Base-by-base conservation (phyloP, 2,113 vertebrate species). In the Hirundichthys speculiger region DNA sequence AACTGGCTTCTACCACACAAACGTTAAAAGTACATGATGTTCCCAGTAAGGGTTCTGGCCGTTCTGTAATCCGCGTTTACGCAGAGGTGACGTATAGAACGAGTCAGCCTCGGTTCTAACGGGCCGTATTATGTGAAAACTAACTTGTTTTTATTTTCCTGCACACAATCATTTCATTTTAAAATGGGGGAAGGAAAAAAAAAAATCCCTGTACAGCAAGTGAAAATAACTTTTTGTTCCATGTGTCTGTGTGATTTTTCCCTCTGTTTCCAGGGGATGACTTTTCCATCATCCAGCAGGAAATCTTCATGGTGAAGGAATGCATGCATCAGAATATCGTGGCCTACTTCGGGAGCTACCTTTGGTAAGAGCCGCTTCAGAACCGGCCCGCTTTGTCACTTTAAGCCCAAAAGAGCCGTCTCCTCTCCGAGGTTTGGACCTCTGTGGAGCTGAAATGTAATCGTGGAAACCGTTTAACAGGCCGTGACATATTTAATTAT, bases 301-400 rank as follows among this genome's bases (percentile, higher is more conserved):
- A 99, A 93, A 99, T 99, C 66, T 98, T 96, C 83, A 99, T 99
- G 97, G 97, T 99, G 83, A 99, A 99, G 89, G 98, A 99, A 91
- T 99, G 98, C 92, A 98, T 95, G 77, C 96, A 99, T 64, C 94
- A 94, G 83, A 99, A 99, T 79, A 99, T 99, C 2, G 97, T 99
- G 66, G 96, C 98, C 68, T 99, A 99, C 90, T 98, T 96, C 79
- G 98, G 96, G 81, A 99, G 98, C 93, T 99, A 99, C 92, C 96
- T 99, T 90, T 95, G 96, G 98, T 99, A 93, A 94, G 87, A 72
- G 70, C 63, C n/a, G n/a, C n/a, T n/a, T n/a, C n/a, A 47, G 19
- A 48, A 73, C 73, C 45, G 50, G 57, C n/a, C 46, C 20, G 45
- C 60, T 49, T 59, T 73, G 79, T 84, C 64, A 73, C 64, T 69